phyloP scores from a whole-genome alignment of 2,113 vertebrate genomes.

The Cyanoliseus patagonus region DNA sequence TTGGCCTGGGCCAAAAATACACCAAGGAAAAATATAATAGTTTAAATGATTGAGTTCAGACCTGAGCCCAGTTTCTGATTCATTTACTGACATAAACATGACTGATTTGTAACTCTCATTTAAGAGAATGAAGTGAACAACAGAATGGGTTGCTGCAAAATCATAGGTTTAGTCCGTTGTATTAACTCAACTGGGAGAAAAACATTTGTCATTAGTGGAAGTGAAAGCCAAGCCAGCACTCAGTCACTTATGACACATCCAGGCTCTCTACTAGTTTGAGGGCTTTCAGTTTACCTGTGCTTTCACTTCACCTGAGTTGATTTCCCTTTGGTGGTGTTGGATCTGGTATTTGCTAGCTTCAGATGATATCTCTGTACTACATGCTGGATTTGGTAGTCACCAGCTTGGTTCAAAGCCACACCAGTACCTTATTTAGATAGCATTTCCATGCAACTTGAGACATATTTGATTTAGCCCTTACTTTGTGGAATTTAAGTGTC shows the following conservation, averaged over 20 bases:
- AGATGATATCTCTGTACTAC: background rate
- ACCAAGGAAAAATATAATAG: background rate
- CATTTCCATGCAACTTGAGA: background rate
- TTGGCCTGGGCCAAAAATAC: background rate
- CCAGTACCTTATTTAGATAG: background rate
- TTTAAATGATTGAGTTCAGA: background rate
- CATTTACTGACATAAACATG: background rate
- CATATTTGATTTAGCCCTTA: background rate
- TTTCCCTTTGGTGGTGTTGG: background rate
- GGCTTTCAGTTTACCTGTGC: background rate
- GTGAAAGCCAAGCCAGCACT: background rate
- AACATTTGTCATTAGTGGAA: background rate
- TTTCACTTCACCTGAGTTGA: background rate
- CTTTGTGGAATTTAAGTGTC: background rate
- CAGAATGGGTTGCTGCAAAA: background rate
- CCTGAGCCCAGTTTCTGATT: background rate
- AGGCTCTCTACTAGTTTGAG: background rate
- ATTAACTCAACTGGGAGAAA: background rate
- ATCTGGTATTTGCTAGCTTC: background rate
- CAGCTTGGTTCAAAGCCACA: background rate
- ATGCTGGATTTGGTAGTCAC: background rate
- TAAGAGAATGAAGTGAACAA: background rate
- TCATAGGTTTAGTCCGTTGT: background rate
- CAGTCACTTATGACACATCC: background rate
- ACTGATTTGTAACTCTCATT: background rate